These are phyloP conservation scores for Nestor notabilis DNA, from an alignment of 2,113 vertebrate species.

Conservation along the genomic window DNA sequence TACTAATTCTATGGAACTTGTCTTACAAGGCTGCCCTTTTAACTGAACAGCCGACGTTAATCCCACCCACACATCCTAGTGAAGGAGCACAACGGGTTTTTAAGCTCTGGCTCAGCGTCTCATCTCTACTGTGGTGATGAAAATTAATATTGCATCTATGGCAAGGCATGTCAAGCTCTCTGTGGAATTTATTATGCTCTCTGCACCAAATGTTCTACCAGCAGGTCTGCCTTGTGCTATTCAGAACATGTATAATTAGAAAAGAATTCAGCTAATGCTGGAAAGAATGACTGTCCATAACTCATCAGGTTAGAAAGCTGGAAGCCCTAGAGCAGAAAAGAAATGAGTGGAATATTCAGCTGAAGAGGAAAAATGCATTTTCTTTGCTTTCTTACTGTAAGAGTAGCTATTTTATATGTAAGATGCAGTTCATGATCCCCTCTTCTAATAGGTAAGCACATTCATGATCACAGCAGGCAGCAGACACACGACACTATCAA, in stretches of 20 bases:
- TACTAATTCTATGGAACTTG: neutral
- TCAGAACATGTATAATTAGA: conserved; percentile 69
- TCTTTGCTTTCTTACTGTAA: neutral
- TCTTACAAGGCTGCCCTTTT: neutral
- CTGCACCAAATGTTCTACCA: conserved; percentile 62
- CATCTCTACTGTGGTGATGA: conserved; percentile 21
- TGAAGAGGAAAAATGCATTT: neutral
- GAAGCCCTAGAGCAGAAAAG: neutral
- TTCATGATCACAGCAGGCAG: neutral
- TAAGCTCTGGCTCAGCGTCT: conserved; percentile 18
- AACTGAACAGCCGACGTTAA: neutral
- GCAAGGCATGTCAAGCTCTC: conserved; percentile 35
- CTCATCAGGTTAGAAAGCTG: conserved; percentile 56
- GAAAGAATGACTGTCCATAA: conserved; percentile 59
- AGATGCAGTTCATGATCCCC: neutral
- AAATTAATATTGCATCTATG: conserved; percentile 61
- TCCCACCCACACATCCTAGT: neutral
- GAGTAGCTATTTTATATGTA: neutral
- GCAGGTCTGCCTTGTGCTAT: conserved; percentile 32
- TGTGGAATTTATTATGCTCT: conserved; percentile 60
- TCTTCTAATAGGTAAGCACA: neutral
- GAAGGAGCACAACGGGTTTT: neutral
- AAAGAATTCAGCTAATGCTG: conserved; percentile 31
- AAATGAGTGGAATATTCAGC: neutral
- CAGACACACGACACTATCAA: neutral